Base-by-base conservation (phyloP, 2,888 invertebrate species). In the Heliconius sara region DNA sequence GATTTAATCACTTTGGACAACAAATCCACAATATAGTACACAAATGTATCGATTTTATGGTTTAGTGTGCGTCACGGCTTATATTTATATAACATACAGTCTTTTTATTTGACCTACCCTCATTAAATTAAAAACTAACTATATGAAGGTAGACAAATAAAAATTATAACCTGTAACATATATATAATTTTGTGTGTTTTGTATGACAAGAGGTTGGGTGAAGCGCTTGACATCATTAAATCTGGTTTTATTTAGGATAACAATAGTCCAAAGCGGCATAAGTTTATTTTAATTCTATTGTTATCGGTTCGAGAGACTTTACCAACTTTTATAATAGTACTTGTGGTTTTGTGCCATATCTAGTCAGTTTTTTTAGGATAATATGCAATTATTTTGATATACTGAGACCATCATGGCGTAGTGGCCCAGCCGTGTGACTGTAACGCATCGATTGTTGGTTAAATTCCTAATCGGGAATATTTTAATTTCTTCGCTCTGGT, bases 201-300 rank as follows among this genome's bases (percentile, higher is more conserved):
- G 60, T 60, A 60, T 68, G 22, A 68, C 68, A 25, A 74, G 78
- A 60, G 74, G 68, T 68, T 67, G 60, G 68, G 43, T 30, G 78
- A 34, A 78, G 60, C 79, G 75, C 68, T 79, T 70, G 79, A 75
- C 79, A 75, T 79, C 79, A 79, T 79, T 79, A 79, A 79, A 79
- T 22, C 74, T 75, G 68, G 60, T 79, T 79, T 75, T 79, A 79
- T 79, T 79, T 75, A 68, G 74, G 60, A 79, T 79, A 52, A 79
- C 79, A 79, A 79, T 79, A 79, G 68, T 30, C 79, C 47, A 68
- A 67, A 67, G 60, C 60, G 67, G 78, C 27, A 68, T 78, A 75
- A 79, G 68, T 68, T 74, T 68, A 73, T 70, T 75, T 68, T 68
- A 52, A 76, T 57, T 65, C 68, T 79, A 57, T 75, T 74, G 74